phyloP scores from a whole-genome alignment of 1,140 invertebrate species.

The Lordiphosa collinella region DNA sequence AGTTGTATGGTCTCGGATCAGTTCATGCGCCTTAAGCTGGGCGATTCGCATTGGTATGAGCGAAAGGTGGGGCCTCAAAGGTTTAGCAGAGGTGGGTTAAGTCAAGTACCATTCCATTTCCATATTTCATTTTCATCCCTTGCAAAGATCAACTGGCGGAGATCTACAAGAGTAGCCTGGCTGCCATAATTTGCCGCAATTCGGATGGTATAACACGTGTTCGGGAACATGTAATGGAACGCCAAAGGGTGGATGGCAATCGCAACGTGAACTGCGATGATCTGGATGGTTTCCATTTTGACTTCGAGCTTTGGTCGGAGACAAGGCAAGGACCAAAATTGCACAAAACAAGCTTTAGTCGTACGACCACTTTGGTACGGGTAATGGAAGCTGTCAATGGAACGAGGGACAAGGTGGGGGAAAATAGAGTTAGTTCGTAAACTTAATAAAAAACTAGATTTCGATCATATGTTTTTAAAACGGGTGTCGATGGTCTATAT shows the following conservation, averaged over 20 bases:
- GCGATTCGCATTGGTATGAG: conserved; percentile 95
- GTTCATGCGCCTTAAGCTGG: conserved; percentile 88
- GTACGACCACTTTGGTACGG: conserved; percentile 37
- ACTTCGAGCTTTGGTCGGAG: conserved; percentile 83
- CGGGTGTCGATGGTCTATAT: too few relatives aligned
- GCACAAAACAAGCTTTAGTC: conserved; percentile 41
- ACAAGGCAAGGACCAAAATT: conserved; percentile 17
- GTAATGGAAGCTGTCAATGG: conserved; percentile 14
- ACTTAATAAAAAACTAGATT: too few relatives aligned
- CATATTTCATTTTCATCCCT: not conserved
- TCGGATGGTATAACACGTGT: conserved; percentile 86
- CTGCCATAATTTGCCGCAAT: conserved; percentile 94
- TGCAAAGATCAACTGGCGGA: conserved; percentile 88
- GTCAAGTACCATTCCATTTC: too few relatives aligned
- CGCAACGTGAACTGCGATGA: conserved; percentile 83
- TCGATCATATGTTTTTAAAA: too few relatives aligned
- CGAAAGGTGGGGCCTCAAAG: conserved; percentile 83
- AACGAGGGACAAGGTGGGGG: not conserved
- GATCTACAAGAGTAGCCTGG: conserved; percentile 90
- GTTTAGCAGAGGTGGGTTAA: conserved; percentile 85
- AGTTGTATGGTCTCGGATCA: conserved; percentile 93
- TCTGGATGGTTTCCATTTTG: conserved; percentile 80
- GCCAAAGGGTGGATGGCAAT: conserved; percentile 82
- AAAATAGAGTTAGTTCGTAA: too few relatives aligned
- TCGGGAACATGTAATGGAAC: conserved; percentile 89